Conservation (phyloP, 2,113 vertebrate genomes). For the Forbesichthys agassizii region DNA sequence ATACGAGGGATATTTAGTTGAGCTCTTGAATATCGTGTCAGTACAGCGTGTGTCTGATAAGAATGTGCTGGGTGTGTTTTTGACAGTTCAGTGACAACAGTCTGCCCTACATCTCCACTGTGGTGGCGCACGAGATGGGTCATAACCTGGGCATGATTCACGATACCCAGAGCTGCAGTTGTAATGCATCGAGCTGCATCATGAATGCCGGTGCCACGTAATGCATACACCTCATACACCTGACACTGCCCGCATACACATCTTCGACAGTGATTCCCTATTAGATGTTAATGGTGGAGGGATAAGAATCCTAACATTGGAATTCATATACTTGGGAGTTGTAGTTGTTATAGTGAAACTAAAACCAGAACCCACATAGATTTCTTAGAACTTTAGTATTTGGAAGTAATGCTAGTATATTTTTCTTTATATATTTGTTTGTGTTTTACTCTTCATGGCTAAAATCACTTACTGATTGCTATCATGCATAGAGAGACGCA, state of each 20-base stretch:
- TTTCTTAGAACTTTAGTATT: no score
- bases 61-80: conserved; percentile 4
- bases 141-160: conserved; percentile 89
- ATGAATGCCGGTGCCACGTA: conserved; percentile 78
- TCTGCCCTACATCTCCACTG: conserved; percentile 66
- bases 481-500: not conserved
- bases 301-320: no score
- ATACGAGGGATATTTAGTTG: no score
- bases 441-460: not conserved
- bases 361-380: no score
- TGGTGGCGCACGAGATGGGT: conserved; percentile 88
- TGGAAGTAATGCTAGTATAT: no score
- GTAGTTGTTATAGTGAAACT: no score
- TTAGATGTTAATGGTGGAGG: no score
- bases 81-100: conserved; percentile 58
- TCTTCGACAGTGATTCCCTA: no score
- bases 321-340: no score
- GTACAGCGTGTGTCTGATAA: not conserved
- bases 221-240: conserved; percentile 26
- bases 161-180: conserved; percentile 64
- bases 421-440: not conserved
- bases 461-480: not conserved
- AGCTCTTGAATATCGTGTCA: not conserved
- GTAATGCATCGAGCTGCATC: conserved; percentile 64
- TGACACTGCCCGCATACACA: not conserved